Evolutionary conservation across 2,888 invertebrate genomes (phyloP).

Genomic region (Drosophila prolongata): DNA sequence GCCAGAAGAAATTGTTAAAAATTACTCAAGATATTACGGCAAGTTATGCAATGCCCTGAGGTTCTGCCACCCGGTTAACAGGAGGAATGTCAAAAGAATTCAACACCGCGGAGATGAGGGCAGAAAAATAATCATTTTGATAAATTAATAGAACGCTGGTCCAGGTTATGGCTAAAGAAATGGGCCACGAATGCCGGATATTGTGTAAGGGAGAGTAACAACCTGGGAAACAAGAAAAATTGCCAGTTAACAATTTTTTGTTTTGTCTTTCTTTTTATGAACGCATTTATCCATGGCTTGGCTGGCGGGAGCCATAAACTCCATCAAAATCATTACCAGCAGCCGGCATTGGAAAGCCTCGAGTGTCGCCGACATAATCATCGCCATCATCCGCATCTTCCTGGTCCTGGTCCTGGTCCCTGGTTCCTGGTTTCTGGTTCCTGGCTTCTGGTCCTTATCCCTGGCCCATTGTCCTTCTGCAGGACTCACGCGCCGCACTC

Average conservation of each 20-base stretch:
- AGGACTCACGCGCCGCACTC: slow-evolving; percentile 44
- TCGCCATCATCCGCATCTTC: slow-evolving; percentile 32
- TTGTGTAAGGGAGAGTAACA: slow-evolving; percentile 37
- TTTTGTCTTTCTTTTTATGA: slow-evolving; percentile 41
- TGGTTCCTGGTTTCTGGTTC: slow-evolving; percentile 3
- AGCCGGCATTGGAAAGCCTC: slow-evolving; percentile 36
- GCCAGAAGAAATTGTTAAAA: slow-evolving; percentile 17
- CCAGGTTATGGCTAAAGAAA: slow-evolving; percentile 41
- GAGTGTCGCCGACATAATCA: slow-evolving; percentile 43
- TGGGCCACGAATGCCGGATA: slow-evolving; percentile 57
- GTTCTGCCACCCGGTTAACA: slow-evolving; percentile 20
- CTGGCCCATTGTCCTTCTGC: slow-evolving; percentile 19
- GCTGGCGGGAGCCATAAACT: slow-evolving; percentile 57
- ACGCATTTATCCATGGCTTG: slow-evolving; percentile 47
- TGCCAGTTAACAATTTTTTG: slow-evolving; percentile 73
- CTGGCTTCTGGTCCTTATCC: slow-evolving; percentile 4
- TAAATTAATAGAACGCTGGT: slow-evolving; percentile 66
- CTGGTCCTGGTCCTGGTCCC: slow-evolving; percentile 20
- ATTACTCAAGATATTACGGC: slow-evolving; percentile 32
- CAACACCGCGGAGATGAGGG: slow-evolving; percentile 23
- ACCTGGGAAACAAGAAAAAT: slow-evolving; percentile 55
- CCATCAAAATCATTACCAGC: slow-evolving; percentile 66
- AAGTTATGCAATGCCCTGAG: slow-evolving; percentile 5
- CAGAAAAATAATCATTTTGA: slow-evolving; percentile 57
- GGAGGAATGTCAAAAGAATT: slow-evolving; percentile 33